Evolutionary conservation across 2,113 vertebrate genomes (phyloP), one percentile per base, ranked within the genome.

Genomic region (Ophthalmolycus amberensis): DNA sequence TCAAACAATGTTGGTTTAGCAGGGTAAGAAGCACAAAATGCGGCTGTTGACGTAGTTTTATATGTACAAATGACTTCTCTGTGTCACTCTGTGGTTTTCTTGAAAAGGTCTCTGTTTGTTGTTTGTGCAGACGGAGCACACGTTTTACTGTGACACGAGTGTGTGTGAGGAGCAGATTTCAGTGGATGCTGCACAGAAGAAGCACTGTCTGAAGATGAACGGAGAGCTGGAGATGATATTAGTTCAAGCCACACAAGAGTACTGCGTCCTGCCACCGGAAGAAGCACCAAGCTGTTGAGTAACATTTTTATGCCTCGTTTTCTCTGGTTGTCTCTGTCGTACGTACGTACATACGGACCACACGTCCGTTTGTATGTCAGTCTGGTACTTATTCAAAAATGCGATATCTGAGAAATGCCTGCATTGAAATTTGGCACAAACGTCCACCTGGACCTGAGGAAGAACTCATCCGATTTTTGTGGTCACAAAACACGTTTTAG

Each of bases 181-280:
- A 0, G 82, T 85, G 29, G n/a, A 72, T 0, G 1, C 27, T 15
- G 0, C 3, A 1, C 34, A 64, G 63, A 1, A 68, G 22, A 7
- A 54, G 1, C 76, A 75, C 44, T 93, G 93, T 72, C n/a, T 92
- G 77, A 60, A 5, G 37, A 58, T 93, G 9, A 10, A 0, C 0
- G 93, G 92, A 20, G 32, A 73, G n/a, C 4, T 92, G 70, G 0
- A 48, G 2, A 62, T 27, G 0, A 75, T 88, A 0, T 1, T 0
- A 0, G 83, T 93, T 1, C 3, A 11, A n/a, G 4, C 38, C 9
- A 54, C 18, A 2, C 44, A 46, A 6, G 5, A 70, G 0, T 82
- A 68, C 86, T 93, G 92, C 46, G 0, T 9, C 32, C 0, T 0
- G 9, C 14, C 8, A 3, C 0, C 3, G 0, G 3, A 2, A 1